These are phyloP conservation scores for Bombus vancouverensis DNA, from an alignment of 1,140 invertebrate genomes.

Conservation along the genomic window DNA sequence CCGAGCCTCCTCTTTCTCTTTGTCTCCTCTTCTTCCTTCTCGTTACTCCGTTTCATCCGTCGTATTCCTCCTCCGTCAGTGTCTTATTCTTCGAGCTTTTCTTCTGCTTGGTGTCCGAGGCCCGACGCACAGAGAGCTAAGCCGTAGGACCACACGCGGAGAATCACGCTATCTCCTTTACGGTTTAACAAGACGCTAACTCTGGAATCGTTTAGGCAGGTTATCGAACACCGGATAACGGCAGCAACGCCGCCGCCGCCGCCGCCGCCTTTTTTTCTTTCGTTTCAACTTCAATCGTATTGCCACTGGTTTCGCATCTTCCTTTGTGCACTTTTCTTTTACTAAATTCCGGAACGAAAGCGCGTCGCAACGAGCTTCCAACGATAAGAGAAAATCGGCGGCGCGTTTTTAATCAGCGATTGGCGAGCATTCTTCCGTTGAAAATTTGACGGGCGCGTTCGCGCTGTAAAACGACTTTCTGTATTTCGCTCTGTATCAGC, in stretches of 20 bases:
- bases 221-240: conserved; percentile 51
- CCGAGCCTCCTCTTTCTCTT: conserved; percentile 18
- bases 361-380: background rate
- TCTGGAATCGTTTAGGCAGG: conserved; percentile 60
- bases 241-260: background rate
- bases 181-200: conserved; percentile 56
- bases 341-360: conserved; percentile 14
- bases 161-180: conserved; percentile 58
- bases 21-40: background rate
- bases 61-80: conserved; percentile 22
- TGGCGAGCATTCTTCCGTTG: background rate
- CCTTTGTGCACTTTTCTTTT: background rate
- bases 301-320: background rate
- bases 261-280: background rate
- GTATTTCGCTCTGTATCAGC: conserved; percentile 31
- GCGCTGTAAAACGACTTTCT: background rate
- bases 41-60: conserved; percentile 11
- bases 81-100: conserved; percentile 29
- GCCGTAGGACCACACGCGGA: conserved; percentile 61
- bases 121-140: background rate
- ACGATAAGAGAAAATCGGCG: background rate
- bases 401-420: background rate
- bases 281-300: background rate
- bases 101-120: conserved; percentile 15
- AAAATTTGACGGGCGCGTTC: conserved; percentile 33